Base-by-base conservation (phyloP, 64 coral and sea anemone species). In the Montipora cactus region DNA sequence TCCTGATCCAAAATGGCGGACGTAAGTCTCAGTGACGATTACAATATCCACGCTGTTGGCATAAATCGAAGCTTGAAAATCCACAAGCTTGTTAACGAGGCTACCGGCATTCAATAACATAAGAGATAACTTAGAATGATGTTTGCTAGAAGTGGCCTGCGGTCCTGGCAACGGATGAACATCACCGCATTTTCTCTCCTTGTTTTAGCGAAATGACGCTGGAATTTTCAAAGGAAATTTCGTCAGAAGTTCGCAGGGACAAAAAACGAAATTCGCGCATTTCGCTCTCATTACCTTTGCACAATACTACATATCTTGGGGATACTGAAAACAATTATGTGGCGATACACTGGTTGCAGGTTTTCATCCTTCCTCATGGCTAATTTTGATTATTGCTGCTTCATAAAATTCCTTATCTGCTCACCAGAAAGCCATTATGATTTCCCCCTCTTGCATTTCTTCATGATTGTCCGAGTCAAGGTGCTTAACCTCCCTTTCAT, bases 361-460 rank as follows among this genome's bases (percentile, higher is more conserved):
- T 71, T 71, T 14, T 71, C 77, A 45, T 51, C 77, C 18, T 1
- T 51, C 77, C 88, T 79, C 55, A 90, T 74, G 48, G 58, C 88
- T 90, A 44, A 90, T 90, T 23, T 90, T 78, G 18, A 90, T 90
- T 12, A 90, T 78, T 90, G 75, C 75, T 58, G 74, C 88, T 79
- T 90, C 88, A 47, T 79, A 90, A 57, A 79, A 90, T 28, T 66
- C 59, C 14, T 79, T 90, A 18, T 90, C 88, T 57, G 22, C 74
- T 44, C 74, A 44, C 88, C 88, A 90, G 61, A 78, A 59, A 45
- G 88, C 88, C 88, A 79, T 25, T 55, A 90, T 22, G 7, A 74
- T 90, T 15, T 79, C 74, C 25, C 88, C 88, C 51, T 90, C 88
- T 20, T 66, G 61, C 88, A 90, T 90, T 44, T 90, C 88, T 20